Conservation (phyloP, 2,888 invertebrate genomes). For the Callyntrura guangdongensis region DNA sequence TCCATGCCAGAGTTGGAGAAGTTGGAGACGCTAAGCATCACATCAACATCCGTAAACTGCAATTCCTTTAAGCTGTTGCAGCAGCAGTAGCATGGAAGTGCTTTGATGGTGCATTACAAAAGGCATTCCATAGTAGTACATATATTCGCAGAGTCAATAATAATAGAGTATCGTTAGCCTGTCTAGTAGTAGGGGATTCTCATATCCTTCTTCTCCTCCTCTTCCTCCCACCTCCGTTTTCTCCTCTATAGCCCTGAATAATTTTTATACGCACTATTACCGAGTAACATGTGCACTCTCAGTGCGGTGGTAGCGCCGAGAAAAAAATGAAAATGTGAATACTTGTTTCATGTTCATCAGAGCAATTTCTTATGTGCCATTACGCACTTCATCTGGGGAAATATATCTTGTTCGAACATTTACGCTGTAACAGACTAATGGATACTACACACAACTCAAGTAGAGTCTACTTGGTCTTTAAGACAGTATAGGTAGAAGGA, state of each 20-base stretch:
- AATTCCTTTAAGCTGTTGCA: conserved; percentile 47
- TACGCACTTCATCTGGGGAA: conserved; percentile 74
- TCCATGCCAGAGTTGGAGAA: conserved; percentile 26
- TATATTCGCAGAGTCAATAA: conserved; percentile 10
- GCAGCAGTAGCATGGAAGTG: conserved; percentile 30
- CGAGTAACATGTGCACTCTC: background rate
- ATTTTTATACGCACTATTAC: conserved; percentile 14
- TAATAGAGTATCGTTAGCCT: conserved; percentile 7
- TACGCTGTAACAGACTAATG: conserved; percentile 53
- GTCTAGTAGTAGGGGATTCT: background rate
- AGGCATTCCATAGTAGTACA: conserved; percentile 6
- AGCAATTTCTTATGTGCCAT: conserved; percentile 77
- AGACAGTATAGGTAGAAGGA: background rate
- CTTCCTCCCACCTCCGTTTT: conserved; percentile 28
- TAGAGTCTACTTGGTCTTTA: background rate
- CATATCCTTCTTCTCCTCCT: conserved; percentile 12
- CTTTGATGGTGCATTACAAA: conserved; percentile 27
- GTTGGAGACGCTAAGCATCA: conserved; percentile 46
- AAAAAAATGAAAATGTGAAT: conserved; percentile 66
- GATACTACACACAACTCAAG: conserved; percentile 31
- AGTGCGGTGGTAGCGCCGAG: background rate
- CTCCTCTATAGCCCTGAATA: background rate
- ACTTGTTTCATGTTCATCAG: conserved; percentile 68
- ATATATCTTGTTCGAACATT: conserved; percentile 71
- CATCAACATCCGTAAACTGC: conserved; percentile 41